Conservation (phyloP, 2,888 invertebrate genomes). For the Anarsia innoxiella region DNA sequence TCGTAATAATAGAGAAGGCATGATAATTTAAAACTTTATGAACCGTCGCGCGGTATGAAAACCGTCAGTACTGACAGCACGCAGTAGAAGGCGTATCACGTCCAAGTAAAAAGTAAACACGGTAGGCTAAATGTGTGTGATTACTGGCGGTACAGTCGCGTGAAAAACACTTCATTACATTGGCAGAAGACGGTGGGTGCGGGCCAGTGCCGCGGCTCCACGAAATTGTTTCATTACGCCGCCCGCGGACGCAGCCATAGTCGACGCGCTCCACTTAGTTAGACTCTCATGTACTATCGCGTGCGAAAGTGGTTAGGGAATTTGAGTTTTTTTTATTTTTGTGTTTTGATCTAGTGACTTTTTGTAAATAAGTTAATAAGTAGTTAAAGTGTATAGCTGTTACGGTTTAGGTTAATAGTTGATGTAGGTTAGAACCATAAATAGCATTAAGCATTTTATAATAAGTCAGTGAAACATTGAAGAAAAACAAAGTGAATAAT, state of each 20-base stretch:
- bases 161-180: conserved; percentile 11
- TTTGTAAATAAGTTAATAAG: neutral
- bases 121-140: neutral
- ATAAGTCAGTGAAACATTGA: too few species aligned
- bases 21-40: too few species aligned
- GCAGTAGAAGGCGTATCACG: too few species aligned
- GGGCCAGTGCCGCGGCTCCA: neutral
- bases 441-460: too few species aligned
- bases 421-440: too few species aligned
- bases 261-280: conserved; percentile 61
- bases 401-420: too few species aligned
- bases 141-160: conserved; percentile 5
- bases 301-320: conserved; percentile 21
- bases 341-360: neutral
- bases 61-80: too few species aligned
- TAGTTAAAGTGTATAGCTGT: neutral
- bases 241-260: conserved; percentile 67
- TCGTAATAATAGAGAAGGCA: too few species aligned
- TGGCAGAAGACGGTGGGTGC: neutral
- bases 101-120: neutral
- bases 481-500: too few species aligned
- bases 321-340: neutral
- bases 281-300: conserved; percentile 28
- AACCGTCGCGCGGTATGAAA: too few species aligned
- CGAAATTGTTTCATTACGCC: conserved; percentile 41